Percentiles rank a stretch among this genome's conserved stretches.
Conservation (phyloP, 53 echinoderm and acorn worm species). For the Temnopleurus reevesii region DNA sequence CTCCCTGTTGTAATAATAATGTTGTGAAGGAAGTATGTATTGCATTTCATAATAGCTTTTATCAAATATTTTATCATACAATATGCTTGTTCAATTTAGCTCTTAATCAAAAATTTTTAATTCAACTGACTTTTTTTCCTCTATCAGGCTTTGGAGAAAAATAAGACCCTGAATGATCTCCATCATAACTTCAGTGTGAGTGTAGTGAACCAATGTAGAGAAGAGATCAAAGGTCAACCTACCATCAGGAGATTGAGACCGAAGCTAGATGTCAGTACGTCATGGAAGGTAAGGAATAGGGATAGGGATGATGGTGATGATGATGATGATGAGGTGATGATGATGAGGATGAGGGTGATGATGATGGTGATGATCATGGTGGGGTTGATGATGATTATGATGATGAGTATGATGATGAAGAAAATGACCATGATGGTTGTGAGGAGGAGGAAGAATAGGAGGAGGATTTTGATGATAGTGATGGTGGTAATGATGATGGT, state of each 20-base stretch:
- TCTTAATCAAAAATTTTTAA: too few species aligned
- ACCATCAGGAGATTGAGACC: conserved; percentile 37
- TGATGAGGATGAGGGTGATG: neutral
- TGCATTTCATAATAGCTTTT: too few species aligned
- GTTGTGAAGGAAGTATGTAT: too few species aligned
- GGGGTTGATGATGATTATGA: too few species aligned
- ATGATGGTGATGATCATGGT: neutral
- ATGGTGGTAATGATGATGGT: too few species aligned
- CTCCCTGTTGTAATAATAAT: too few species aligned
- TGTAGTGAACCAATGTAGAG: conserved; percentile 14
- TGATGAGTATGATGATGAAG: too few species aligned
- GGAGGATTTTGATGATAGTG: too few species aligned
- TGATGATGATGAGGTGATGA: conserved; percentile 7
- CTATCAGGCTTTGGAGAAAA: conserved; percentile 38
- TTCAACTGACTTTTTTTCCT: neutral
- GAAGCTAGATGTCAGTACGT: conserved; percentile 32
- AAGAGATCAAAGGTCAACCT: conserved; percentile 37
- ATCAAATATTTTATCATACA: too few species aligned
- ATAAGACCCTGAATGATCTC: conserved; percentile 23
- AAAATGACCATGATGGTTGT: too few species aligned
- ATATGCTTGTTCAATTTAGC: too few species aligned
- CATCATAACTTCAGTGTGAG: conserved; percentile 40
- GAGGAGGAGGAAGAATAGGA: too few species aligned
- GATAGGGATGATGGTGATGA: neutral
- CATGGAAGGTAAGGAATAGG: conserved; percentile 23